These are phyloP conservation scores for Damaliscus lunatus DNA, from an alignment of 2,113 vertebrate species.

Conservation along the genomic window DNA sequence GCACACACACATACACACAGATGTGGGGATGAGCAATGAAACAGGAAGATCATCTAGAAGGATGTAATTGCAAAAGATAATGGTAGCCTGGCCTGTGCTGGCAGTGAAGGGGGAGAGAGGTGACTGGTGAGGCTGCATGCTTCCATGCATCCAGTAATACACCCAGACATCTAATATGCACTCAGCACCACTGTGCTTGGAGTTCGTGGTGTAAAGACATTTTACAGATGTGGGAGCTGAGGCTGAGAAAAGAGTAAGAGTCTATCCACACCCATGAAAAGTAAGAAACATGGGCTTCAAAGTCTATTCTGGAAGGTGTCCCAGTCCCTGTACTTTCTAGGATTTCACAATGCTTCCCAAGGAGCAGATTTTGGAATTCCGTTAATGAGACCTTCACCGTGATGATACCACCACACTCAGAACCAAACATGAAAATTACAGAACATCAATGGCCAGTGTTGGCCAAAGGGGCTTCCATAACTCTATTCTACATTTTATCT, in stretches of 20 bases:
- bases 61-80: background rate
- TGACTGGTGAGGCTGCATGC: background rate
- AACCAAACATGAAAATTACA: too few relatives aligned
- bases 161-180: background rate
- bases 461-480: background rate
- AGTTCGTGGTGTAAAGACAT: background rate
- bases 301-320: background rate
- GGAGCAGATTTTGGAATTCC: background rate
- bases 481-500: too few relatives aligned
- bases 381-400: background rate
- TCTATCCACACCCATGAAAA: background rate
- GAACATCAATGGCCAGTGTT: background rate
- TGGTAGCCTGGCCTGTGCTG: background rate
- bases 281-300: background rate
- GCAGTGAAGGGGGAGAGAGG: background rate
- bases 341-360: background rate
- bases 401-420: too few relatives aligned
- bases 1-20: fast-evolving
- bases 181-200: too few relatives aligned
- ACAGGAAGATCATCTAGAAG: background rate
- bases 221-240: background rate
- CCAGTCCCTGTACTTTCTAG: background rate
- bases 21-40: background rate
- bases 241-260: background rate
- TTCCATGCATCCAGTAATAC: background rate